These are phyloP conservation scores for Keiferia lycopersicella DNA, from an alignment of 2,888 invertebrate species.

Conservation along the genomic window DNA sequence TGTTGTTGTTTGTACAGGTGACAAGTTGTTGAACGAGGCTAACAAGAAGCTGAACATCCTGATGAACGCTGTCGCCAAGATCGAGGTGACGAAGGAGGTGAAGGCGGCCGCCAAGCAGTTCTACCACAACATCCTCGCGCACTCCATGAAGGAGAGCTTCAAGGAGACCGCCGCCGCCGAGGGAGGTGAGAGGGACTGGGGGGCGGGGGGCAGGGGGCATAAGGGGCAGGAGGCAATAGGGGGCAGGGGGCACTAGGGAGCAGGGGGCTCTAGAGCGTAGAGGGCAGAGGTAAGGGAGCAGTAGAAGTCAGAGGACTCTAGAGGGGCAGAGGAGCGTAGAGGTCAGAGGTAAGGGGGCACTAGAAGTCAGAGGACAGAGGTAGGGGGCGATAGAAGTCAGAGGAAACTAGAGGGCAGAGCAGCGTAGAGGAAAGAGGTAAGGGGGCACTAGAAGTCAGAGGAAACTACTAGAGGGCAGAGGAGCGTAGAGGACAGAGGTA, in stretches of 20 bases:
- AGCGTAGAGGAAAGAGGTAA: too few species aligned
- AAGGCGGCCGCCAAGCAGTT: constrained; percentile 56
- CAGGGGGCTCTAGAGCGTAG: too few species aligned
- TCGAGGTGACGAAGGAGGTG: constrained; percentile 64
- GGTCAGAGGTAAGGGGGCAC: too few species aligned
- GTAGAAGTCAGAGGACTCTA: too few species aligned
- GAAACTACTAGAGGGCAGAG: too few species aligned
- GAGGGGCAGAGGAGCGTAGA: too few species aligned
- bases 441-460: too few species aligned
- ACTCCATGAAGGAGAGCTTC: constrained; percentile 67
- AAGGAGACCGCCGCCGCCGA: constrained; percentile 66
- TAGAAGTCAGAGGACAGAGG: too few species aligned
- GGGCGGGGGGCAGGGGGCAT: not conserved
- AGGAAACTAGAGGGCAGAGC: too few species aligned
- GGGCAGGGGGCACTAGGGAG: not conserved
- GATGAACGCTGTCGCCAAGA: constrained; percentile 63
- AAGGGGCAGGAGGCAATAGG: not conserved
- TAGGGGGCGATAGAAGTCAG: too few species aligned
- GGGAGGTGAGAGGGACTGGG: constrained; percentile 57
- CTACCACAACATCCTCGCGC: constrained; percentile 68
- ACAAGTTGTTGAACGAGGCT: constrained; percentile 61
- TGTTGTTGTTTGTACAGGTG: constrained; percentile 53
- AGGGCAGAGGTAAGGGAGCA: too few species aligned
- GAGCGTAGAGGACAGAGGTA: too few species aligned
- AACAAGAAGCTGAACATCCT: constrained; percentile 62